Conservation (phyloP, 2,113 vertebrate genomes). For the Pampusana beccarii region DNA sequence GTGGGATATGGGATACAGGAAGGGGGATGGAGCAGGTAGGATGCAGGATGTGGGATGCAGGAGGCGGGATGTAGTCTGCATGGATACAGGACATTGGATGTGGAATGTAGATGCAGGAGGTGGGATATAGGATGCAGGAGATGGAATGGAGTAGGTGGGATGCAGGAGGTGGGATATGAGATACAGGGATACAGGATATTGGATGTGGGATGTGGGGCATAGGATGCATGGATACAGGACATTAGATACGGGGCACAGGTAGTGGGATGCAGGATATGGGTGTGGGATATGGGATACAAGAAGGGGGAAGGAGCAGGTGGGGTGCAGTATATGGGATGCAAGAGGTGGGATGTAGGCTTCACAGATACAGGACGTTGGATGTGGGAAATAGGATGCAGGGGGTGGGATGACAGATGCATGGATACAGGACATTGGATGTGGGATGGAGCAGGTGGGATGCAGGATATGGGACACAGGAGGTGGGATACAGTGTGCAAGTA, state of each 20-base stretch:
- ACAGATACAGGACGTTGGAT: not conserved
- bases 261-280: not conserved
- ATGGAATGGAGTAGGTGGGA: no score
- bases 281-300: not conserved
- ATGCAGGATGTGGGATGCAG: not conserved
- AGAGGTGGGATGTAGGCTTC: no score
- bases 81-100: no score
- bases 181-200: no score
- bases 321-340: no score
- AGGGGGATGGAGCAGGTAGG: not conserved
- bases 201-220: not conserved
- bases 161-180: not conserved
- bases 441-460: no score
- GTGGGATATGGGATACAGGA: no score
- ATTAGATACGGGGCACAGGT: rapidly evolving
- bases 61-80: no score
- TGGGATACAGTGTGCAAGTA: no score
- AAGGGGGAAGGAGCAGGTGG: not conserved
- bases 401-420: rapidly evolving
- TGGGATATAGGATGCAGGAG: not conserved
- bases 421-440: not conserved
- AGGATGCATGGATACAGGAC: no score
- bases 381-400: no score
- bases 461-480: not conserved
- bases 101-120: not conserved